Percentiles rank a stretch among this genome's conserved stretches.
Evolutionary conservation across 2,888 invertebrate species (phyloP).

Genomic region (Ichneumon xanthorius): DNA sequence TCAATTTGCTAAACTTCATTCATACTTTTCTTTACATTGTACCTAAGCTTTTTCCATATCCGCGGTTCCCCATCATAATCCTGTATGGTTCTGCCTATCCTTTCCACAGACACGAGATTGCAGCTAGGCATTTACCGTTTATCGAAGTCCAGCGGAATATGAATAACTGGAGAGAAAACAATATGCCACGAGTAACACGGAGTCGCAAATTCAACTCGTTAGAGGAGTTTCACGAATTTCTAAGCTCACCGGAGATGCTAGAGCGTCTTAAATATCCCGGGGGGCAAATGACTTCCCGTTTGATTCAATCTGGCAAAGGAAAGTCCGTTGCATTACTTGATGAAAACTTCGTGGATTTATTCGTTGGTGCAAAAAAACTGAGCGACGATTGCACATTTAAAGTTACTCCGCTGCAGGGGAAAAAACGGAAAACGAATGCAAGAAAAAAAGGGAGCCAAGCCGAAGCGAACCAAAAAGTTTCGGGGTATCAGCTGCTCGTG

Average conservation of each 20-base stretch:
- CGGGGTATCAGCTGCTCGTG: background rate
- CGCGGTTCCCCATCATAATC: background rate
- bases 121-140: background rate
- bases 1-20: background rate
- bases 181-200: background rate
- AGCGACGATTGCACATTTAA: background rate
- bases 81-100: background rate
- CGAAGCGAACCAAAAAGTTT: background rate
- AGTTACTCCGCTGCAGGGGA: background rate
- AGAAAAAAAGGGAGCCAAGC: background rate
- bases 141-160: background rate
- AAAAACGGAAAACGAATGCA: background rate
- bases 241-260: background rate
- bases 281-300: background rate
- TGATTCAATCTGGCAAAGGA: background rate
- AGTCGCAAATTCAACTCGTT: background rate
- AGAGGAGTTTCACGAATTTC: background rate
- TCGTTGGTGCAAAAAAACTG: background rate
- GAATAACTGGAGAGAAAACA: background rate
- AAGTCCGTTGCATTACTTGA: background rate
- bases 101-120: background rate
- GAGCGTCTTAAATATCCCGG: slow-evolving; percentile 6
- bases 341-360: background rate
- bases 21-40: background rate
- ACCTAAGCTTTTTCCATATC: background rate